A percentile compares a stretch with the other conserved stretches of the same genome.
Evolutionary conservation across 2,113 vertebrate species (phyloP).

Genomic region (Xiphorhynchus elegans): DNA sequence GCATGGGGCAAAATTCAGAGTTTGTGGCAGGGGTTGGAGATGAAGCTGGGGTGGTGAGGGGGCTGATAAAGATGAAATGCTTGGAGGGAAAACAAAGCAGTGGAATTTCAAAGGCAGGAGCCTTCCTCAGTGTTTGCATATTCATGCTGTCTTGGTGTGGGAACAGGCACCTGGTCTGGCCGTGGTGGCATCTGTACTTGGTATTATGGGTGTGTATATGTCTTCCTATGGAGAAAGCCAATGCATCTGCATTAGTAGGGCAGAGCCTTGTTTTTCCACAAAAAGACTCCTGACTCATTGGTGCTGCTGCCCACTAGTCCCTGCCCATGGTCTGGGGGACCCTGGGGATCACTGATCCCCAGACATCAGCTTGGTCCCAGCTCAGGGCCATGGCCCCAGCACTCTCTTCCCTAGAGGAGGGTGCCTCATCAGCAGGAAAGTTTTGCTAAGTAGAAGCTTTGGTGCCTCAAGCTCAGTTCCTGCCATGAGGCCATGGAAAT

Average conservation of each 20-base stretch:
- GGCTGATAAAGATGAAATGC: background rate
- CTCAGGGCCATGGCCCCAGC: background rate
- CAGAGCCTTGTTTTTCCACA: background rate
- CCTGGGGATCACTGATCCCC: fast-evolving
- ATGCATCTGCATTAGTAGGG: background rate
- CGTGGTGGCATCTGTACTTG: fast-evolving
- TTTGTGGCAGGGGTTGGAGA: background rate
- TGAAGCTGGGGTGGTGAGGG: background rate
- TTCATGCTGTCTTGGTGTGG: background rate
- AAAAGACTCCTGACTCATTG: background rate
- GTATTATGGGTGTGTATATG: fast-evolving
- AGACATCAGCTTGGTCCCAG: background rate
- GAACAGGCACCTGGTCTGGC: background rate
- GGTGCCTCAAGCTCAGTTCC: background rate
- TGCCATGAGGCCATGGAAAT: background rate
- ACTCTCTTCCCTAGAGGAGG: background rate
- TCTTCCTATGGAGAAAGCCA: background rate
- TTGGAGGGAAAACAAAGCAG: background rate
- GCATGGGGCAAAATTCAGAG: background rate
- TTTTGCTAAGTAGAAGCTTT: background rate
- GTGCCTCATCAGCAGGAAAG: background rate
- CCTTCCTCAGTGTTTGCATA: background rate
- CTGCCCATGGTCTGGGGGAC: background rate
- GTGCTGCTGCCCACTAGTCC: background rate
- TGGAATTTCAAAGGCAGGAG: conserved; percentile 21